Conservation (phyloP, 2,797 vertebrate genomes). For the Bucorvus abyssinicus region DNA sequence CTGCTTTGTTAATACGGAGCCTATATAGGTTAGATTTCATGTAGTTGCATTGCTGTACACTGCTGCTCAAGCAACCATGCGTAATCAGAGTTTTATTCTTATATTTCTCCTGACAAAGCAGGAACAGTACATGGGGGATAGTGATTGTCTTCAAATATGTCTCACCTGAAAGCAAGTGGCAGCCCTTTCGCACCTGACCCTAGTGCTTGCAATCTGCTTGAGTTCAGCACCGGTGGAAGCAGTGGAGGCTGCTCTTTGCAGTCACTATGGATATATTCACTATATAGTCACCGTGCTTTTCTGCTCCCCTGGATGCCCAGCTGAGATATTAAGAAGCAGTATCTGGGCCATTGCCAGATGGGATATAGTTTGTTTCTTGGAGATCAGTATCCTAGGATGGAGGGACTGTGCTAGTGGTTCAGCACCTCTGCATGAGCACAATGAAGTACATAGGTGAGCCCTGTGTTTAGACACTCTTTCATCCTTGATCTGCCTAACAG, state of each 20-base stretch:
- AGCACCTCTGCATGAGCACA: background rate
- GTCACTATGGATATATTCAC: background rate
- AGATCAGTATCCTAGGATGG: slow-evolving; percentile 6
- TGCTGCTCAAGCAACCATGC: rapidly evolving
- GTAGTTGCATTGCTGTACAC: background rate
- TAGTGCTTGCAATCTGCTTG: rapidly evolving
- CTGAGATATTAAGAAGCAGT: background rate
- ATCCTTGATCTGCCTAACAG: slow-evolving; percentile 23
- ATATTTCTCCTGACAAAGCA: background rate
- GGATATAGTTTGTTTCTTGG: slow-evolving; percentile 1
- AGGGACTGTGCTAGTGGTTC: background rate
- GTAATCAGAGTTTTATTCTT: background rate
- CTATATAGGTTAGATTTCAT: background rate
- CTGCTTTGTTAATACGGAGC: background rate
- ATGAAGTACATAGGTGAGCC: slow-evolving; percentile 25
- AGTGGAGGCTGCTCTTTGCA: background rate
- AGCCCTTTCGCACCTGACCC: background rate
- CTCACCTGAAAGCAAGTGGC: background rate
- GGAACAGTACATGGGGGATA: rapidly evolving
- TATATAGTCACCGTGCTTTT: background rate
- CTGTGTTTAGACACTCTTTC: background rate
- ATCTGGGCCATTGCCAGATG: background rate
- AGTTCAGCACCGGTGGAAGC: background rate
- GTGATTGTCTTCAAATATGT: background rate
- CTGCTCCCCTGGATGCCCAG: background rate